Evolutionary conservation across 64 coral and sea anemone genomes (phyloP).

Genomic region (Pachyseris speciosa): DNA sequence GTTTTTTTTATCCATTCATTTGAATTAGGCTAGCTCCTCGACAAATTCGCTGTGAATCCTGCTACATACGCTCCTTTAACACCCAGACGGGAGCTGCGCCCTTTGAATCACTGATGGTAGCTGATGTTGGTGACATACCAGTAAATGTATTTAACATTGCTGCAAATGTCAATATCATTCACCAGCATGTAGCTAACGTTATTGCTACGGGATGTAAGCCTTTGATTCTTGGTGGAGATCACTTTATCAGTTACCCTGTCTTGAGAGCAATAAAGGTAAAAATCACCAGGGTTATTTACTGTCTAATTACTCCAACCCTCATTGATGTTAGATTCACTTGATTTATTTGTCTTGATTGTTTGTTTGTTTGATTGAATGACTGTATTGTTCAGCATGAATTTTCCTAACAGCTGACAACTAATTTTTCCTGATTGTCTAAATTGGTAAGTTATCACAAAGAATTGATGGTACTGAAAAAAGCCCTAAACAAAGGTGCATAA

Average conservation of each 20-base stretch:
- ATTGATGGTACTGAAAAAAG: no score
- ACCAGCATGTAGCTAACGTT: conserved; percentile 32
- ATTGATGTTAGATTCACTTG: neutral
- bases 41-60: conserved; percentile 19
- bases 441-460: no score
- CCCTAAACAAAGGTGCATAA: no score
- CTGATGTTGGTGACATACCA: neutral
- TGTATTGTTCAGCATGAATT: no score
- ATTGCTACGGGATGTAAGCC: conserved; percentile 52
- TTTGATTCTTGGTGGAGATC: conserved; percentile 63
- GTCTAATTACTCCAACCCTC: neutral
- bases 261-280: conserved; percentile 68
- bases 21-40: neutral
- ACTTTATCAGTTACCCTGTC: conserved; percentile 57
- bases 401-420: no score
- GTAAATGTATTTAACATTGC: conserved; percentile 40
- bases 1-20: neutral
- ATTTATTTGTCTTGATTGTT: neutral
- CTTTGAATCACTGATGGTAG: conserved; percentile 19
- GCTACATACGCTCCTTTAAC: neutral
- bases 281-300: neutral
- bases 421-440: no score
- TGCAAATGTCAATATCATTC: conserved; percentile 46
- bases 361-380: no score
- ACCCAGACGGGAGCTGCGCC: neutral